Conservation (phyloP, 2,888 invertebrate genomes). For the Agonum fuliginosum region DNA sequence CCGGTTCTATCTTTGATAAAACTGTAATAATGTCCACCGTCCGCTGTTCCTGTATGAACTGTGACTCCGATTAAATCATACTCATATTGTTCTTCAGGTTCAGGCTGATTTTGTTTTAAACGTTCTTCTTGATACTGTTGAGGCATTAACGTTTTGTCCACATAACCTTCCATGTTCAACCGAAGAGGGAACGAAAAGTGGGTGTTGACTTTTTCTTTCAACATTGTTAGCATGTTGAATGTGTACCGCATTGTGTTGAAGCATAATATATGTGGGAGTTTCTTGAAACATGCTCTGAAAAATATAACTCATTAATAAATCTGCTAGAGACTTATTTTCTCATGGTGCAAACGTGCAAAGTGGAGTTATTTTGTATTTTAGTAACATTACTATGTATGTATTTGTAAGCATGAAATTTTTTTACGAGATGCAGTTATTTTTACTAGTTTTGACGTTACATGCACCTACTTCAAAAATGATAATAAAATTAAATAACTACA, state of each 20-base stretch:
- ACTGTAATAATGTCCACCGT: slow-evolving; percentile 97
- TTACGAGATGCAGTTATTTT: too few relatives aligned
- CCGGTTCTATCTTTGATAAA: slow-evolving; percentile 92
- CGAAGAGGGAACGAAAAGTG: slow-evolving; percentile 96
- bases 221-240: slow-evolving; percentile 98
- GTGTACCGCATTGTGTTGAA: slow-evolving; percentile 98
- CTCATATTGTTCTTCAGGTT: slow-evolving; percentile 82
- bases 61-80: slow-evolving; percentile 87
- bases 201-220: slow-evolving; percentile 97
- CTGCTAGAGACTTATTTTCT: too few relatives aligned
- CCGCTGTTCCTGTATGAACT: slow-evolving; percentile 98
- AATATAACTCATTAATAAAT: too few relatives aligned
- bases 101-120: slow-evolving; percentile 74
- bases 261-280: slow-evolving; percentile 92
- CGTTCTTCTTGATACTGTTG: slow-evolving; percentile 88
- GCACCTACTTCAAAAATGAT: too few relatives aligned
- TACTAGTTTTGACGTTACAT: too few relatives aligned
- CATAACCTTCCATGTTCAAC: slow-evolving; percentile 95
- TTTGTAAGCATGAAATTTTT: too few relatives aligned
- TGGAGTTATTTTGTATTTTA: too few relatives aligned
- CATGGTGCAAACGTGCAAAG: too few relatives aligned
- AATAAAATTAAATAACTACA: too few relatives aligned
- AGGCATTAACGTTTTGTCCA: slow-evolving; percentile 94
- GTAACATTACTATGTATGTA: too few relatives aligned
- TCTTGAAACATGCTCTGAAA: slow-evolving; percentile 92